phyloP scores from a whole-genome alignment of 2,113 vertebrate genomes.

The Kobus ellipsiprymnus region DNA sequence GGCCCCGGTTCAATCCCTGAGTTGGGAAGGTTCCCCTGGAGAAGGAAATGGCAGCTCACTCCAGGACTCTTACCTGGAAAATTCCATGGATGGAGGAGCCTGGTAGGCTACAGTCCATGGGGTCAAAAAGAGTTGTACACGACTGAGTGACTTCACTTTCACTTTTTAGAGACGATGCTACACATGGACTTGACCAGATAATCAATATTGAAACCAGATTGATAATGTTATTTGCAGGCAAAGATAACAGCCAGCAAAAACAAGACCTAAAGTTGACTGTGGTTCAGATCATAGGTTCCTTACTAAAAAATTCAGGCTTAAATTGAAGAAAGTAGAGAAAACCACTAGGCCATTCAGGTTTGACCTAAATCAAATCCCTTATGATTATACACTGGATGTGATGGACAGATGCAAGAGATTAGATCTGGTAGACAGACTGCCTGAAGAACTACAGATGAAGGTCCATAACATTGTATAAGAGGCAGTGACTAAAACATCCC shows the following conservation, averaged over 20 bases:
- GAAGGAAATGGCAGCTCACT: too few species aligned
- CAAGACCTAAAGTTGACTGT: not conserved
- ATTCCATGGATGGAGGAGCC: too few species aligned
- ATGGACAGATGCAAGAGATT: not conserved
- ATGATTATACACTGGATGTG: not conserved
- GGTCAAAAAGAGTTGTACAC: too few species aligned
- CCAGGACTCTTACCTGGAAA: too few species aligned
- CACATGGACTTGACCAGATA: not conserved
- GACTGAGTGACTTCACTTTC: too few species aligned
- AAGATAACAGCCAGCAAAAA: not conserved
- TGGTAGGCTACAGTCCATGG: too few species aligned
- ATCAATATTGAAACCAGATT: not conserved
- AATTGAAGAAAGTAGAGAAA: not conserved
- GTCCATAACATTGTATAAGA: not conserved
- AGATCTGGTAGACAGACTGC: not conserved
- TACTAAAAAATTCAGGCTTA: not conserved
- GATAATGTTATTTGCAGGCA: not conserved
- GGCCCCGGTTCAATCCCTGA: rapidly evolving
- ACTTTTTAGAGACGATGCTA: not conserved
- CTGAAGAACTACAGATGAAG: not conserved
- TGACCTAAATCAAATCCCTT: not conserved
- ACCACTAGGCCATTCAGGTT: not conserved
- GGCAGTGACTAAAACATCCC: not conserved
- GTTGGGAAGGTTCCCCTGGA: too few species aligned
- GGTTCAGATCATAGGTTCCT: not conserved